Percentiles rank a stretch among this genome's conserved stretches.
Conservation (phyloP, 2,113 vertebrate genomes). For the Haliaeetus leucogaster region DNA sequence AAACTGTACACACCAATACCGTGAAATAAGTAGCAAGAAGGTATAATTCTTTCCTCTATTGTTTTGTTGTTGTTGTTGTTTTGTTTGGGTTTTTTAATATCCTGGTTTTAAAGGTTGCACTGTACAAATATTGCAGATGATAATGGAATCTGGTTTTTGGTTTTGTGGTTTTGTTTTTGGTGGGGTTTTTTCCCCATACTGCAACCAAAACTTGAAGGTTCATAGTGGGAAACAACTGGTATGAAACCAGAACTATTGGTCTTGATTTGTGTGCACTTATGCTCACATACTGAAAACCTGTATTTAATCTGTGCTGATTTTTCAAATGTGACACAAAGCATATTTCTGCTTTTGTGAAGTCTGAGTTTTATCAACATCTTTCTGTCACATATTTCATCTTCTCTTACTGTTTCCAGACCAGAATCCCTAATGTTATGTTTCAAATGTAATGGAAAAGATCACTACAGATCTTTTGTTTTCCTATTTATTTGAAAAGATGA, state of each 20-base stretch:
- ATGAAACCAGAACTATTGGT: not conserved
- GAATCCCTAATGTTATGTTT: not conserved
- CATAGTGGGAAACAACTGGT: not conserved
- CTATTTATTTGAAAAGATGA: not conserved
- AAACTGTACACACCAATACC: not conserved
- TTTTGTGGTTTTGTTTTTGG: not conserved
- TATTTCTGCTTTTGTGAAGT: not conserved
- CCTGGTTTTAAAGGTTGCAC: not conserved
- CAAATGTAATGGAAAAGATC: not conserved
- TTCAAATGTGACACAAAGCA: not conserved
- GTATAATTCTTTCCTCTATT: not conserved
- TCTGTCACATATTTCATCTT: not conserved
- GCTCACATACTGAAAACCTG: not conserved
- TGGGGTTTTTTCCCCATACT: rapidly evolving
- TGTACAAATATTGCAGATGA: not conserved
- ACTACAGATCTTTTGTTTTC: not conserved
- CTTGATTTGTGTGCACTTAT: not conserved
- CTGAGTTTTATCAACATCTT: not conserved
- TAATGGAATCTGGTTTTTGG: rapidly evolving
- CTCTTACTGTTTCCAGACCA: not conserved
- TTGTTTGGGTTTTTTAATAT: not conserved
- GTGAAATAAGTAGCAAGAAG: not conserved
- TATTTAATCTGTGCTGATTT: not conserved
- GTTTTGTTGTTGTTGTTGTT: too few relatives aligned
- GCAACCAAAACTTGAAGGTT: not conserved